A percentile compares a stretch with the other conserved stretches of the same genome.
These are phyloP conservation scores for Diplodus sargus DNA, from an alignment of 2,797 vertebrate genomes.

Conservation along the genomic window DNA sequence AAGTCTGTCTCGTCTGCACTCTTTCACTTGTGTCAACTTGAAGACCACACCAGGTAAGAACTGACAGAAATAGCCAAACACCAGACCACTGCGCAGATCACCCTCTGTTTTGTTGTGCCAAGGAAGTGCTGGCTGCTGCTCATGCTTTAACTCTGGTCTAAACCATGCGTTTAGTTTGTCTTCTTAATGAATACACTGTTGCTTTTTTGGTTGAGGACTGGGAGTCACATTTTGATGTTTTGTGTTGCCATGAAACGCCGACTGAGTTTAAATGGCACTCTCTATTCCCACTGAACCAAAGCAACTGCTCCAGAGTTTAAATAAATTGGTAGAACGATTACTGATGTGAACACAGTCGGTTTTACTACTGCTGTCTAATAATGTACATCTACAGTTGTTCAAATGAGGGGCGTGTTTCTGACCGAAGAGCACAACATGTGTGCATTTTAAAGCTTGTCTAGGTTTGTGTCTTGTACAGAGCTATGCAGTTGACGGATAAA, in stretches of 20 bases:
- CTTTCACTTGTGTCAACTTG: slow-evolving; percentile 23
- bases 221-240: neutral
- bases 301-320: slow-evolving; percentile 9
- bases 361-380: neutral
- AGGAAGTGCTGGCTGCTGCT: slow-evolving; percentile 4
- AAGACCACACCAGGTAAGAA: slow-evolving; percentile 11
- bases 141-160: slow-evolving; percentile 1
- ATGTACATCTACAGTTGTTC: neutral
- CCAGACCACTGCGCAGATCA: neutral
- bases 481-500: slow-evolving; percentile 18
- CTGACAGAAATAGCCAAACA: neutral
- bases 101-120: neutral
- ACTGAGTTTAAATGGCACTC: neutral
- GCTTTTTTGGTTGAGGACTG: neutral
- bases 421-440: slow-evolving; percentile 12
- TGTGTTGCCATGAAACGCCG: neutral
- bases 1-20: slow-evolving; percentile 7
- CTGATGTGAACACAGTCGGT: neutral
- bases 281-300: neutral
- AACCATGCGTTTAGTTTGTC: slow-evolving; percentile 3
- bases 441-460: slow-evolving; percentile 19
- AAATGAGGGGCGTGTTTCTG: neutral
- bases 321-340: neutral
- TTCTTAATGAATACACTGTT: slow-evolving; percentile 14
- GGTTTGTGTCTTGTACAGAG: slow-evolving; percentile 24